Evolutionary conservation across 2,113 vertebrate genomes (phyloP).

Genomic region (Sorex araneus): DNA sequence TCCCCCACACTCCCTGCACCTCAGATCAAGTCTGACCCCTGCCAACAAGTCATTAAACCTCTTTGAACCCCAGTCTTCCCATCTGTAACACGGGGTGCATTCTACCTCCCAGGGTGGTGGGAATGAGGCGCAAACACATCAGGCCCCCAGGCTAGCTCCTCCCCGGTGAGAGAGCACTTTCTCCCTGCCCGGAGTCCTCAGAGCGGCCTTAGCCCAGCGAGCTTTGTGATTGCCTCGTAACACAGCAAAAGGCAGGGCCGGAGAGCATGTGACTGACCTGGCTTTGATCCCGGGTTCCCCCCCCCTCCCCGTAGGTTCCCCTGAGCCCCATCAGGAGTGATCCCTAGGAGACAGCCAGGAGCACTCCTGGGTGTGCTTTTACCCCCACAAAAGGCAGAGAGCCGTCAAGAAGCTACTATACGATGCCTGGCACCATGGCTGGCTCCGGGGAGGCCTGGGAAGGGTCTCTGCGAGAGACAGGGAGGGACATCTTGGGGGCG

Average conservation of each 20-base stretch:
- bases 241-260: neutral
- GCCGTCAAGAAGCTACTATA: neutral
- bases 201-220: neutral
- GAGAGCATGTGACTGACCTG: too few relatives aligned
- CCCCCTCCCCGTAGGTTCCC: too few relatives aligned
- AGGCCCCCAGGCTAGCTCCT: neutral
- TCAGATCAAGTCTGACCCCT: slow-evolving; percentile 6
- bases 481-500: neutral
- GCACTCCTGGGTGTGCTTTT: too few relatives aligned
- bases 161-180: neutral
- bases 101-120: slow-evolving; percentile 20
- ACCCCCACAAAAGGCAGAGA: neutral
- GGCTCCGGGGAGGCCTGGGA: neutral
- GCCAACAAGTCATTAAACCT: slow-evolving; percentile 39
- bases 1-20: neutral
- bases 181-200: neutral
- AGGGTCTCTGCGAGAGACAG: neutral
- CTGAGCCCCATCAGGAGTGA: too few relatives aligned
- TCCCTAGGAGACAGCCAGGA: too few relatives aligned
- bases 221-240: neutral
- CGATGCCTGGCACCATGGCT: neutral
- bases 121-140: neutral
- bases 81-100: slow-evolving; percentile 39
- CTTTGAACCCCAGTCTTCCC: slow-evolving; percentile 23
- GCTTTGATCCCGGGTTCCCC: too few relatives aligned